These are phyloP conservation scores for Thamnophis sirtalis DNA, from an alignment of 2,113 vertebrate genomes.

Conservation along the genomic window DNA sequence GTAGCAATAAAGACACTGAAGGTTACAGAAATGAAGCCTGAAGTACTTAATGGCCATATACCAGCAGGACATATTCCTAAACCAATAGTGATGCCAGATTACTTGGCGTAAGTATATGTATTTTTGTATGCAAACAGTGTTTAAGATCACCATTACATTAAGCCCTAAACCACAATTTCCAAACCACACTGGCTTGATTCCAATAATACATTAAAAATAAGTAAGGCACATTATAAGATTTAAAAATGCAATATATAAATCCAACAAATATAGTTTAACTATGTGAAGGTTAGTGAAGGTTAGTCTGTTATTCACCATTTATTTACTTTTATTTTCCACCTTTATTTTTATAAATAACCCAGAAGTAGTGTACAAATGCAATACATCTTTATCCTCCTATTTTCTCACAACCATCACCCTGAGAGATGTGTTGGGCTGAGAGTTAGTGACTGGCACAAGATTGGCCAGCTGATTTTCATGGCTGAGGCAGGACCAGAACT, in stretches of 20 bases:
- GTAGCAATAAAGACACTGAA: conserved; percentile 60
- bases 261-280: not conserved
- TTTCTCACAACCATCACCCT: not conserved
- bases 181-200: not conserved
- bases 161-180: not conserved
- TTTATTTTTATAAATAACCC: not conserved
- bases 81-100: conserved; percentile 90
- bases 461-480: not conserved
- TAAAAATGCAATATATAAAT: not conserved
- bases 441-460: not conserved
- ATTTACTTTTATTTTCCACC: not conserved
- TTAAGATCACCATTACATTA: not conserved
- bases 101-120: conserved; percentile 85
- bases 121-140: not conserved
- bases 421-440: not conserved
- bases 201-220: not conserved
- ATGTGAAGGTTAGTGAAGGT: not conserved
- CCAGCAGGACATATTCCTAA: conserved; percentile 92
- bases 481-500: not conserved
- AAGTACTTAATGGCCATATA: conserved; percentile 84
- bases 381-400: not conserved
- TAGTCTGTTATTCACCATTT: not conserved
- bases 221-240: not conserved
- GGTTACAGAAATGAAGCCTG: conserved; percentile 70
- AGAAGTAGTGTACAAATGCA: not conserved